These are phyloP conservation scores for Zeus faber DNA, from an alignment of 2,113 vertebrate genomes.

Conservation along the genomic window DNA sequence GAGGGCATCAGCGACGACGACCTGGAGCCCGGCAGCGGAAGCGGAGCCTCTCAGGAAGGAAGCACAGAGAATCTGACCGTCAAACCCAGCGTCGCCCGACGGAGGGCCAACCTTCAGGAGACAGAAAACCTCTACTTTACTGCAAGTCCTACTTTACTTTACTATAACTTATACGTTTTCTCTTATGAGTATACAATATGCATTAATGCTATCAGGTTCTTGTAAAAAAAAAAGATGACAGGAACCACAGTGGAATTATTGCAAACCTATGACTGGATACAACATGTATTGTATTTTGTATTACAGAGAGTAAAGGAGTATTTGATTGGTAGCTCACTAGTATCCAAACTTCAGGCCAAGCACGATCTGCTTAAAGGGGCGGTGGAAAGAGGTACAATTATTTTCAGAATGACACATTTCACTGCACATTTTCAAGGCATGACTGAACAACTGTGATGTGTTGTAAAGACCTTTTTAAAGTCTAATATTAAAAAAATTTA, in stretches of 20 bases:
- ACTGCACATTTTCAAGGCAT: background rate
- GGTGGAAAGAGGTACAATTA: slow-evolving; percentile 79
- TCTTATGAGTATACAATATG: background rate
- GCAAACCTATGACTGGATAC: background rate
- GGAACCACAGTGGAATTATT: background rate
- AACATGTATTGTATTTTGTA: slow-evolving; percentile 19
- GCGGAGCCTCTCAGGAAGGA: slow-evolving; percentile 64
- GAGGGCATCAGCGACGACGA: slow-evolving; percentile 74
- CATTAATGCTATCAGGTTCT: too few species aligned
- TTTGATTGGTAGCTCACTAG: slow-evolving; percentile 70
- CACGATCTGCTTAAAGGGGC: slow-evolving; percentile 83
- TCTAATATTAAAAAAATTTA: too few species aligned
- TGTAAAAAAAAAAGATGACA: too few species aligned
- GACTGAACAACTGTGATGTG: too few species aligned
- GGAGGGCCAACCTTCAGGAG: slow-evolving; percentile 79
- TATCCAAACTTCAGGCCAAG: slow-evolving; percentile 80
- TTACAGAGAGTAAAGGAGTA: slow-evolving; percentile 79
- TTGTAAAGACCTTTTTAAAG: too few species aligned
- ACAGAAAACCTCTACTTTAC: slow-evolving; percentile 77
- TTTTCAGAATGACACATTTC: slow-evolving; percentile 25
- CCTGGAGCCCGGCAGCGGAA: slow-evolving; percentile 57
- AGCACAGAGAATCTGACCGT: slow-evolving; percentile 61
- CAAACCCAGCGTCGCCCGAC: slow-evolving; percentile 62
- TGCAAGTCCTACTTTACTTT: slow-evolving; percentile 58
- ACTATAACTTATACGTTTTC: too few species aligned